These are phyloP conservation scores for Hemaris fuciformis DNA, from an alignment of 2,888 invertebrate species.

Conservation along the genomic window DNA sequence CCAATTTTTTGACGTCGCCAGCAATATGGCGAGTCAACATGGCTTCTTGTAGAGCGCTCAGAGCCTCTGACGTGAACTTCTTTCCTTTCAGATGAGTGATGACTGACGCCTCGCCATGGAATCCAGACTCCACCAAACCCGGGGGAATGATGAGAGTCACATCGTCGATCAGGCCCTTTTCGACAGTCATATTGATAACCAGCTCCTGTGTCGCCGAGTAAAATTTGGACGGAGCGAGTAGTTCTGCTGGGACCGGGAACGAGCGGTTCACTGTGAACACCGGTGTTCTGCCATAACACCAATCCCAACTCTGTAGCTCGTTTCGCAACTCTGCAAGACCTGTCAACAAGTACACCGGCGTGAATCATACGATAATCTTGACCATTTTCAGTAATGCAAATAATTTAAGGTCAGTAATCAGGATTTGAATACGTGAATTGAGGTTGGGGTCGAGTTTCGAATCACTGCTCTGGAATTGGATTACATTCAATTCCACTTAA, in stretches of 20 bases:
- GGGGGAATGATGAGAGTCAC: conserved; percentile 84
- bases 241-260: conserved; percentile 81
- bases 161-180: conserved; percentile 84
- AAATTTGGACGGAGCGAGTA: conserved; percentile 66
- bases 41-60: conserved; percentile 81
- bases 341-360: conserved; percentile 36
- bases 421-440: conserved; percentile 7
- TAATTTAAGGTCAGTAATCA: not conserved
- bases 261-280: conserved; percentile 87
- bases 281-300: conserved; percentile 94
- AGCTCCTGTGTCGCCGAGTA: conserved; percentile 75
- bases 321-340: conserved; percentile 86
- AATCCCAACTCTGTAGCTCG: conserved; percentile 90
- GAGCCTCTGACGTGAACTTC: conserved; percentile 83
- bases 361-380: conserved; percentile 7
- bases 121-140: conserved; percentile 81
- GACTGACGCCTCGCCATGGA: conserved; percentile 84
- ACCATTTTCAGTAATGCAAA: conserved; percentile 1
- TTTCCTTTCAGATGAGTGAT: conserved; percentile 85
- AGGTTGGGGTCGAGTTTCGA: conserved; percentile 5
- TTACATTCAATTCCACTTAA: not conserved
- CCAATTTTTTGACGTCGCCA: conserved; percentile 60
- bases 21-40: conserved; percentile 64
- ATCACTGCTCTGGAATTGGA: conserved; percentile 1
- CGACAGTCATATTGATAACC: conserved; percentile 83